Evolutionary conservation across 1,140 invertebrate genomes (phyloP).

Genomic region (Cherax quadricarinatus): DNA sequence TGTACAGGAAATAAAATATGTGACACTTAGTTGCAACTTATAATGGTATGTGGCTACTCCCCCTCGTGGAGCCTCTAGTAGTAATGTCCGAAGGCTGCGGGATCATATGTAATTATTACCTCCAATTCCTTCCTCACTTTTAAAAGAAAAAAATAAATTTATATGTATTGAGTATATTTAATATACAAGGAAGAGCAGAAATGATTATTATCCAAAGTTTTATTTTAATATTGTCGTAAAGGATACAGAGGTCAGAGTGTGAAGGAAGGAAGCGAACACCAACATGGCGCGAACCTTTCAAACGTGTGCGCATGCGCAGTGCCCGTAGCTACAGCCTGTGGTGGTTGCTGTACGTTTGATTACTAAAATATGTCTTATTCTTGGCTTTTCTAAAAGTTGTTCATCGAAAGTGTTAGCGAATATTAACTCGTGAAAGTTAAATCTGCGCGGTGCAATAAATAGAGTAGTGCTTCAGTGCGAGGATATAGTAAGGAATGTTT

Average conservation of each 20-base stretch:
- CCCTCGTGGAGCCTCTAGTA: not conserved
- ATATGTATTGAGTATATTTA: too few species aligned
- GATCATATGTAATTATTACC: not conserved
- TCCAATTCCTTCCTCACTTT: too few species aligned
- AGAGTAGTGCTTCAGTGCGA: not conserved
- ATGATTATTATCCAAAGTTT: too few species aligned
- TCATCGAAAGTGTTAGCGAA: not conserved
- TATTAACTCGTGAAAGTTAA: not conserved
- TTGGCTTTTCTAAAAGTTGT: not conserved
- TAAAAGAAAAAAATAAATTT: too few species aligned
- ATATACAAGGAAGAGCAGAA: too few species aligned
- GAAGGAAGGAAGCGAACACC: not conserved
- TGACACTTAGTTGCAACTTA: not conserved
- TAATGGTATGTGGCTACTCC: not conserved
- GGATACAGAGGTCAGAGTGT: not conserved
- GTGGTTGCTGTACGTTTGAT: not conserved
- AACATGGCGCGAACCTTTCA: conserved; percentile 56
- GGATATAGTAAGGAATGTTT: conserved; percentile 11
- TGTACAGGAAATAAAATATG: too few species aligned
- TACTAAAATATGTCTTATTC: not conserved
- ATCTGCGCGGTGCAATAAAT: not conserved
- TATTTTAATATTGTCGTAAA: not conserved
- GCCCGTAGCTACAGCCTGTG: not conserved
- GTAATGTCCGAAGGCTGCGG: not conserved
- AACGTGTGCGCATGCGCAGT: conserved; percentile 44